Conservation (phyloP, 2,797 vertebrate genomes). For the Pteronotus mesoamericanus region DNA sequence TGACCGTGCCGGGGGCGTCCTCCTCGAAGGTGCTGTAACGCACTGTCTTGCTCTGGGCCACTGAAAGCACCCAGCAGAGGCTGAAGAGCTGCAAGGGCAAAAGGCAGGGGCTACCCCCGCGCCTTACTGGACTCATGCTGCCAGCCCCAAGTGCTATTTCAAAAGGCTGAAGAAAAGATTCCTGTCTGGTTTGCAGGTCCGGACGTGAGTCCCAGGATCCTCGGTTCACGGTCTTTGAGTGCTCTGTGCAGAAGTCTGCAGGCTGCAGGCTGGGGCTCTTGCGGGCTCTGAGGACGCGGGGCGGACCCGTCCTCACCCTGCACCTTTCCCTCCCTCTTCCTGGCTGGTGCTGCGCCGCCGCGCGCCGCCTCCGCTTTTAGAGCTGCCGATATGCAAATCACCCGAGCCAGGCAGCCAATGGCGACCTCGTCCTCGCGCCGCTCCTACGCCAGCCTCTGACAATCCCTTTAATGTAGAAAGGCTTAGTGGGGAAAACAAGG, state of each 20-base stretch:
- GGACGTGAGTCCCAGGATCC: background rate
- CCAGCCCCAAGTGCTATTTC: background rate
- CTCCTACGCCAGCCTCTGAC: conserved; percentile 78
- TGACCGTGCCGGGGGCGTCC: conserved; percentile 91
- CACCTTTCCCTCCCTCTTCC: background rate
- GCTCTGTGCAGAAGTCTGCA: background rate
- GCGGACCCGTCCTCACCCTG: background rate
- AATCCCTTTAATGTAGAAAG: conserved; percentile 82
- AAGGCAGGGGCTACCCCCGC: conserved; percentile 56
- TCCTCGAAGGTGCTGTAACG: conserved; percentile 94
- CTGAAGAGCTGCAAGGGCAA: conserved; percentile 74
- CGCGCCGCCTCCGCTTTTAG: conserved; percentile 81
- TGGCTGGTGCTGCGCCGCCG: background rate
- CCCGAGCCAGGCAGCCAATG: conserved; percentile 79
- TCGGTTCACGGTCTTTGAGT: background rate
- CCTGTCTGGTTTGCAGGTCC: background rate
- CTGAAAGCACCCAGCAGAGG: conserved; percentile 75
- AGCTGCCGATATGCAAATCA: conserved; percentile 92
- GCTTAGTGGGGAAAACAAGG: conserved; percentile 71
- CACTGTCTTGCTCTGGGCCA: conserved; percentile 87
- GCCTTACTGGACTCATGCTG: conserved; percentile 69
- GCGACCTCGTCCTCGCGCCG: conserved; percentile 40
- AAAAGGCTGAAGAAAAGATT: background rate
- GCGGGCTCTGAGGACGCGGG: background rate
- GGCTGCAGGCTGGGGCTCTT: background rate